A percentile compares a stretch with the other conserved stretches of the same genome.
phyloP scores from a whole-genome alignment of 2,113 vertebrate genomes.

The Sigmodon hispidus region DNA sequence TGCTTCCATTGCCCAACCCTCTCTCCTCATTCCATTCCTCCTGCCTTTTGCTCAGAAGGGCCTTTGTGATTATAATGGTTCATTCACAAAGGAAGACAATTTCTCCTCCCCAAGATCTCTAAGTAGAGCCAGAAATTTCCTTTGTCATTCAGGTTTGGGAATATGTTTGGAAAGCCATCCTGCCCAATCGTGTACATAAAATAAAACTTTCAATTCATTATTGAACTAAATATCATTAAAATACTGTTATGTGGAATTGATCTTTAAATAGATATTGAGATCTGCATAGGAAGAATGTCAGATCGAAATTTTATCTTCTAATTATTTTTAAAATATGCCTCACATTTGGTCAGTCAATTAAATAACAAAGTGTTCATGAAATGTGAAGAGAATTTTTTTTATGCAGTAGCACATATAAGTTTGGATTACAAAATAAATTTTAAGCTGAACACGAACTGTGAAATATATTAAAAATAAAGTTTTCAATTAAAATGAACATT shows the following conservation, averaged over 20 bases:
- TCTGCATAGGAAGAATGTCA: background rate
- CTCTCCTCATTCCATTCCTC: background rate
- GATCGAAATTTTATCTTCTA: background rate
- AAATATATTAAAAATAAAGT: slow-evolving; percentile 51
- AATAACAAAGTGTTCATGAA: background rate
- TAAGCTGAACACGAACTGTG: background rate
- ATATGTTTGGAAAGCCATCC: background rate
- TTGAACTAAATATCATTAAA: background rate
- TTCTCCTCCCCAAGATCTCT: background rate
- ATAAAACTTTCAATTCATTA: background rate
- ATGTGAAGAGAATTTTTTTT: background rate
- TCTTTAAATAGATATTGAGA: background rate
- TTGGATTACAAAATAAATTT: slow-evolving; percentile 5
- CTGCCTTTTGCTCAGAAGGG: background rate
- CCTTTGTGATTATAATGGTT: background rate
- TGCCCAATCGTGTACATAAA: background rate
- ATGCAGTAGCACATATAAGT: background rate
- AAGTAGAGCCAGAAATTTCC: background rate
- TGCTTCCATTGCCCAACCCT: background rate
- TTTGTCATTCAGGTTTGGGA: background rate
- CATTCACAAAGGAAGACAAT: background rate
- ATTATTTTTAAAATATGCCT: slow-evolving; percentile 2
- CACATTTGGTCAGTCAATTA: background rate
- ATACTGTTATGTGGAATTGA: background rate
- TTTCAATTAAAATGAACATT: slow-evolving; percentile 54